Evolutionary conservation across 2,888 invertebrate species (phyloP).

Genomic region (Molanna angustata): DNA sequence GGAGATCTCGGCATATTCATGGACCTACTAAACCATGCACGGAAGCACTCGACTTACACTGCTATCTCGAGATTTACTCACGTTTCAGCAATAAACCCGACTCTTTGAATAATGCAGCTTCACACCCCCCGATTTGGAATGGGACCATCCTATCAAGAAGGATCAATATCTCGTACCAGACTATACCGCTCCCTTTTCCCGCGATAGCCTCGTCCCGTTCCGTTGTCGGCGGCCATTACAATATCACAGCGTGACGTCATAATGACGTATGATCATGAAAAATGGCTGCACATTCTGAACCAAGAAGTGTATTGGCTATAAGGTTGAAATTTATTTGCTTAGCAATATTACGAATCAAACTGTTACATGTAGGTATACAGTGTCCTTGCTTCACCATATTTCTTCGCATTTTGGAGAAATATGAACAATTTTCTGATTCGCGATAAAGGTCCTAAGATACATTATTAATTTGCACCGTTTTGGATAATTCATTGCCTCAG

Average conservation of each 20-base stretch:
- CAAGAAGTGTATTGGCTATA: constrained; percentile 14
- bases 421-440: background rate
- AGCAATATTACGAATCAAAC: constrained; percentile 24
- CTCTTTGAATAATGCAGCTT: constrained; percentile 36
- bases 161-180: constrained; percentile 54
- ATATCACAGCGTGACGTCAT: constrained; percentile 35
- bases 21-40: constrained; percentile 10
- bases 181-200: constrained; percentile 42
- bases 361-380: constrained; percentile 4
- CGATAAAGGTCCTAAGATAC: constrained; percentile 5
- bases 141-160: constrained; percentile 42
- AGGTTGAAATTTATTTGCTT: constrained; percentile 22
- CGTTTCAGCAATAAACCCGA: constrained; percentile 7
- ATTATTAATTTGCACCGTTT: background rate
- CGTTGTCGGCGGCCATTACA: constrained; percentile 39
- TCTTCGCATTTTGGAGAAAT: constrained; percentile 13
- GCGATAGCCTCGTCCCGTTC: constrained; percentile 31
- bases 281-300: constrained; percentile 8
- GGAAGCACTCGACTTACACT: constrained; percentile 7
- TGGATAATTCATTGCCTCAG: background rate
- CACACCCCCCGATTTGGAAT: constrained; percentile 38
- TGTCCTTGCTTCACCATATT: constrained; percentile 8
- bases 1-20: constrained; percentile 11
- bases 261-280: constrained; percentile 47
- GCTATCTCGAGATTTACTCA: constrained; percentile 17